A percentile compares a stretch with the other conserved stretches of the same genome.
Evolutionary conservation across 92 coral and sea anemone genomes (phyloP).

Genomic region (Palythoa heliodiscus): DNA sequence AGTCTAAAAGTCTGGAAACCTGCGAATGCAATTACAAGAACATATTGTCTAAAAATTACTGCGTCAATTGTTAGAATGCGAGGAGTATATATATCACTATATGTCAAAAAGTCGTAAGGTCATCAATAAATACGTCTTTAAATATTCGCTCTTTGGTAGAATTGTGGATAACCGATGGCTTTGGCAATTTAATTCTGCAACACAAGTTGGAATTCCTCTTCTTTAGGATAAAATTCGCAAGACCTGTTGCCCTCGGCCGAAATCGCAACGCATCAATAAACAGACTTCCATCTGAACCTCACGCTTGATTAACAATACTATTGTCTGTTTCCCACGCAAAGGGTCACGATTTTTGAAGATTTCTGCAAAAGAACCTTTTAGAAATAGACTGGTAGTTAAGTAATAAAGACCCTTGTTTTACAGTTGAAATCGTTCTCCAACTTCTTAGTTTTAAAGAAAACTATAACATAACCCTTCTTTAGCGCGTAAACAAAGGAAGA

Average conservation of each 20-base stretch:
- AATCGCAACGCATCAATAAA: slow-evolving; percentile 17
- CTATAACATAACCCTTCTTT: background rate
- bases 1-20: background rate
- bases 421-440: background rate
- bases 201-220: background rate
- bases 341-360: slow-evolving; percentile 28
- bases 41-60: background rate
- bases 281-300: slow-evolving; percentile 47
- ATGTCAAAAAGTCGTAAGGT: background rate
- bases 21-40: background rate
- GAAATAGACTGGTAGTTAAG: background rate
- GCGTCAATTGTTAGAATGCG: background rate
- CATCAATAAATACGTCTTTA: background rate
- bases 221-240: background rate
- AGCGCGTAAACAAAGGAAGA: slow-evolving; percentile 37
- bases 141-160: no score
- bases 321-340: slow-evolving; percentile 31
- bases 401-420: background rate
- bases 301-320: slow-evolving; percentile 45
- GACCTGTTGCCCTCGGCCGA: background rate
- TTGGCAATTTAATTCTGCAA: no score
- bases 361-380: background rate
- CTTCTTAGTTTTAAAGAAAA: background rate
- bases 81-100: background rate
- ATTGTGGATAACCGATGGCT: no score